These are phyloP conservation scores for Rachycentron canadum DNA, from an alignment of 2,797 vertebrate species.

Conservation along the genomic window DNA sequence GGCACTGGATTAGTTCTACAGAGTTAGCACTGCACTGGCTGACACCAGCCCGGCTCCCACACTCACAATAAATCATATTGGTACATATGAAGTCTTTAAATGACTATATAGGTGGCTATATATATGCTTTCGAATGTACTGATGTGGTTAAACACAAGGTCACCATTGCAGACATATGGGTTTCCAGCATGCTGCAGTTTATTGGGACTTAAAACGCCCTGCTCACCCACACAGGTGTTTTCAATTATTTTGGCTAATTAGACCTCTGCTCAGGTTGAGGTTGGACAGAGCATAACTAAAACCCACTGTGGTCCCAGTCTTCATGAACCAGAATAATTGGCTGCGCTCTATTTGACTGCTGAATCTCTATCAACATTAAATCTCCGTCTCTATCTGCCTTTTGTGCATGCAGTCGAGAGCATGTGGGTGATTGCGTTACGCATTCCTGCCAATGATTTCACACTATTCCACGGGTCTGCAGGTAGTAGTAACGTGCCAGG, in stretches of 20 bases:
- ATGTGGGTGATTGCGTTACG: neutral
- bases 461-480: neutral
- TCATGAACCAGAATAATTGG: neutral
- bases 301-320: neutral
- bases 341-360: neutral
- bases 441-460: conserved; percentile 2
- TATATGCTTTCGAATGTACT: neutral
- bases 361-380: neutral
- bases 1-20: neutral
- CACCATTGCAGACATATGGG: neutral
- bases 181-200: neutral
- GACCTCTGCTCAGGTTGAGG: neutral
- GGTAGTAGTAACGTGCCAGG: neutral
- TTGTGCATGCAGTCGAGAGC: neutral
- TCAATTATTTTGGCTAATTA: neutral
- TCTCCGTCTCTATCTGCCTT: neutral
- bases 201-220: neutral
- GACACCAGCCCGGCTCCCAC: neutral
- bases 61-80: neutral
- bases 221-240: neutral
- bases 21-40: neutral
- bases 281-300: neutral
- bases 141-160: neutral
- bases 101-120: neutral
- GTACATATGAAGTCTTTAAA: neutral